Evolutionary conservation across 1,140 invertebrate genomes (phyloP).

Genomic region (Musca vetustissima): DNA sequence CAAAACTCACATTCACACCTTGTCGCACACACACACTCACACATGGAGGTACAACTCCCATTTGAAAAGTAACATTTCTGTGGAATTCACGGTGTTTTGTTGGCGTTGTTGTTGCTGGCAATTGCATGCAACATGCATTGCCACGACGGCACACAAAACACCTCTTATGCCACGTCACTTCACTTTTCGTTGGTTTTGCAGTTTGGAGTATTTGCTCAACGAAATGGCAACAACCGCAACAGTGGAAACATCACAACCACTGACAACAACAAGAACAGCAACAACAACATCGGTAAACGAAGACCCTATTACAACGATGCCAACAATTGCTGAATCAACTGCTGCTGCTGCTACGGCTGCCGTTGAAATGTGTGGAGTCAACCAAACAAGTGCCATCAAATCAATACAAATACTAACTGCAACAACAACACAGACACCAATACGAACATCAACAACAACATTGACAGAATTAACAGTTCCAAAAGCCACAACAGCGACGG

Average conservation of each 20-base stretch:
- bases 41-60: neutral
- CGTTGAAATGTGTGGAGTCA: neutral
- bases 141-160: slow-evolving; percentile 28
- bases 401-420: slow-evolving; percentile 23
- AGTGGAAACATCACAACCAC: neutral
- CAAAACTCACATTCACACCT: neutral
- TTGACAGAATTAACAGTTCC: neutral
- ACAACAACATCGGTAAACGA: slow-evolving; percentile 23
- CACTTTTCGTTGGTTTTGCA: slow-evolving; percentile 27
- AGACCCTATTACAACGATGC: neutral
- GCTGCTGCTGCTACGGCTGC: slow-evolving; percentile 18
- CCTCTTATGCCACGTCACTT: slow-evolving; percentile 52
- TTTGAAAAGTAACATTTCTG: slow-evolving; percentile 14
- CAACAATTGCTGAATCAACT: slow-evolving; percentile 19
- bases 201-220: slow-evolving; percentile 55
- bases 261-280: slow-evolving; percentile 31
- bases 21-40: neutral
- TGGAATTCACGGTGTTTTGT: neutral
- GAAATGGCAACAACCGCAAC: slow-evolving; percentile 47
- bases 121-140: slow-evolving; percentile 19
- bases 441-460: too few species aligned
- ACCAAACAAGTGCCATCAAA: slow-evolving; percentile 2
- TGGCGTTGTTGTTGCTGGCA: neutral
- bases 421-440: too few species aligned
- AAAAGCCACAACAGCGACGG: slow-evolving; percentile 4